Conservation (phyloP, 2,888 invertebrate genomes). For the Ligdia adustata region DNA sequence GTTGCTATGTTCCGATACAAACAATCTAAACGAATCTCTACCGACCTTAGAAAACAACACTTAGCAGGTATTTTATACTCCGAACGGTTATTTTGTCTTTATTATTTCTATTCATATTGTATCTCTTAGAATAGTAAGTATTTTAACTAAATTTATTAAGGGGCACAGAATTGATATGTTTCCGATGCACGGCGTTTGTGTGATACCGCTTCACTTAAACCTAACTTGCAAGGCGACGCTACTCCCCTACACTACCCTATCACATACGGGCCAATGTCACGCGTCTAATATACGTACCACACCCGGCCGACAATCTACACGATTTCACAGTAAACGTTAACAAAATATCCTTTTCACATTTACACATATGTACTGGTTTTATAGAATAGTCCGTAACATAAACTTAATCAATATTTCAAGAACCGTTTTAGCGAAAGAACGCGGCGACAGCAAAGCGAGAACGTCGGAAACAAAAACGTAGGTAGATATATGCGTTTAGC, state of each 20-base stretch:
- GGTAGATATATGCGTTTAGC: constrained; percentile 56
- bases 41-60: constrained; percentile 78
- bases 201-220: constrained; percentile 83
- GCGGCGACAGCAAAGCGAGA: constrained; percentile 62
- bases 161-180: constrained; percentile 93
- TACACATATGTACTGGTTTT: constrained; percentile 43
- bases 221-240: constrained; percentile 82
- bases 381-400: constrained; percentile 35
- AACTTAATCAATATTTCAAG: constrained; percentile 47
- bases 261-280: constrained; percentile 82
- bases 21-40: constrained; percentile 62
- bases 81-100: constrained; percentile 76
- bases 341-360: constrained; percentile 59
- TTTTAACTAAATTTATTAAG: constrained; percentile 85
- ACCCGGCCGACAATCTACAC: constrained; percentile 67
- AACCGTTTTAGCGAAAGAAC: constrained; percentile 45
- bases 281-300: constrained; percentile 43
- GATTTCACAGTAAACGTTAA: constrained; percentile 73
- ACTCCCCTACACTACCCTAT: constrained; percentile 79
- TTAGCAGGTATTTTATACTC: constrained; percentile 81
- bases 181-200: constrained; percentile 89
- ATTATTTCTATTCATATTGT: constrained; percentile 79
- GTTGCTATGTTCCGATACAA: constrained; percentile 60
- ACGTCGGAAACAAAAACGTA: constrained; percentile 56
- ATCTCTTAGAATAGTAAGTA: constrained; percentile 81